These are phyloP conservation scores for Caligus rogercresseyi DNA, from an alignment of 1,140 invertebrate genomes.

Conservation along the genomic window DNA sequence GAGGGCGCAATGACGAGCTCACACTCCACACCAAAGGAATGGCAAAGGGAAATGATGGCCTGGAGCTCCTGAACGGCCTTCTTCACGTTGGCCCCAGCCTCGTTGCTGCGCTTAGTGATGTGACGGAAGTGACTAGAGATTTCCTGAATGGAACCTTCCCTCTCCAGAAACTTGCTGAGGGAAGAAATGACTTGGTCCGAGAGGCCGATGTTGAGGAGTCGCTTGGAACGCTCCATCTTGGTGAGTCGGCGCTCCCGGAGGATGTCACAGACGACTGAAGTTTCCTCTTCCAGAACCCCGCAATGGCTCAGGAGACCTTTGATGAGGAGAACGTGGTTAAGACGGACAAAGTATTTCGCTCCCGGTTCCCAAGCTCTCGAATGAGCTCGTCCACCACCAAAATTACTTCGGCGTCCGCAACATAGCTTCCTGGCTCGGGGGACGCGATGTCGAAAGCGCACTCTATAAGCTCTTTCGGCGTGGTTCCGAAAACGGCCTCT, in stretches of 20 bases:
- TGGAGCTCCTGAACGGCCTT: constrained; percentile 3
- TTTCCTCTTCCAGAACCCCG: constrained; percentile 53
- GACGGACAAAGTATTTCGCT: constrained; percentile 49
- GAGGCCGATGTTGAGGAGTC: background rate
- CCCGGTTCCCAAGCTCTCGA: constrained; percentile 43
- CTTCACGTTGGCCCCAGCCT: background rate
- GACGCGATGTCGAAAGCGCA: constrained; percentile 85
- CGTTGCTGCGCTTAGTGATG: constrained; percentile 1
- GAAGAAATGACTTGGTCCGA: background rate
- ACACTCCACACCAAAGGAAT: background rate
- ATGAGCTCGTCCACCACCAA: constrained; percentile 55
- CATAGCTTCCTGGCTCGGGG: constrained; percentile 42
- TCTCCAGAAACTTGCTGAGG: background rate
- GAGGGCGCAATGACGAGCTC: background rate
- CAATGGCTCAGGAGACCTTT: constrained; percentile 57
- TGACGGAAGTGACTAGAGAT: background rate
- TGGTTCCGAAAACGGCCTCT: constrained; percentile 57
- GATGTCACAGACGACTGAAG: constrained; percentile 35
- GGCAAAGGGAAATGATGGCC: background rate
- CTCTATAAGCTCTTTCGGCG: constrained; percentile 70
- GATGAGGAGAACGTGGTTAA: constrained; percentile 66
- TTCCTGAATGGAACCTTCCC: background rate
- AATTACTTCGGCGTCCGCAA: constrained; percentile 71
- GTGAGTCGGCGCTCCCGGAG: background rate
- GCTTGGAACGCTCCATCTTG: background rate